Percentiles rank a stretch among this genome's conserved stretches.
Evolutionary conservation across 2,113 vertebrate genomes (phyloP).

Genomic region (Poecile atricapillus): DNA sequence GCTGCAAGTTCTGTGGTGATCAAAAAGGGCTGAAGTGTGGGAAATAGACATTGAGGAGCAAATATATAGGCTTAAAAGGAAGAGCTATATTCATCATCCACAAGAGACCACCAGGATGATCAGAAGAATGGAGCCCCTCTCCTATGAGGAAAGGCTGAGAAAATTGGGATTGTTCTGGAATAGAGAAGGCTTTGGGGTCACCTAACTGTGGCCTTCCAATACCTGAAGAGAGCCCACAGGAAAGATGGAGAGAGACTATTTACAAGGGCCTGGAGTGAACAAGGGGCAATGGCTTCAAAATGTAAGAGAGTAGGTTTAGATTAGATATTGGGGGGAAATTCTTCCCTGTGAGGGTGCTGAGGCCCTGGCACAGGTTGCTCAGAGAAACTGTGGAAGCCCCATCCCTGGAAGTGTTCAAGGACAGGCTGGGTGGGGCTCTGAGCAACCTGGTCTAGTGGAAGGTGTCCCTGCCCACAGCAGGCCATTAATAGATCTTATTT

Average conservation of each 20-base stretch:
- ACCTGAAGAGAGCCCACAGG: not conserved
- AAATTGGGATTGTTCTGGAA: not conserved
- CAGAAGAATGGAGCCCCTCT: not conserved
- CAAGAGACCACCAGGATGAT: not conserved
- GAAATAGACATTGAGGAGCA: not conserved
- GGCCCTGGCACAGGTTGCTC: accelerated
- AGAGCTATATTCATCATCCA: not conserved
- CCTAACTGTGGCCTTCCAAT: not conserved
- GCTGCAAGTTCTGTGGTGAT: not conserved
- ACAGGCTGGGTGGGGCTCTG: accelerated
- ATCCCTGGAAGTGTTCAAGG: not conserved
- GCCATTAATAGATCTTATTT: not conserved
- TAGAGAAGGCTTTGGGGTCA: not conserved
- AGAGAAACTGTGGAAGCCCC: accelerated
- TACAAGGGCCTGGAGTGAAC: not conserved
- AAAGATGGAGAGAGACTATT: not conserved
- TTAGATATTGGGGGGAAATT: not conserved
- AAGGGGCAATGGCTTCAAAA: not conserved
- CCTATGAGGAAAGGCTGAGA: no score
- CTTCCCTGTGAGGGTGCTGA: not conserved
- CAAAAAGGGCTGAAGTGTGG: not conserved
- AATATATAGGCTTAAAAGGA: not conserved
- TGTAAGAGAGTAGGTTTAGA: not conserved
- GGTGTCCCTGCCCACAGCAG: no score
- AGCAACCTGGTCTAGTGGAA: not conserved